Conservation (phyloP, 2,113 vertebrate genomes). For the Cephalopholis sonnerati region DNA sequence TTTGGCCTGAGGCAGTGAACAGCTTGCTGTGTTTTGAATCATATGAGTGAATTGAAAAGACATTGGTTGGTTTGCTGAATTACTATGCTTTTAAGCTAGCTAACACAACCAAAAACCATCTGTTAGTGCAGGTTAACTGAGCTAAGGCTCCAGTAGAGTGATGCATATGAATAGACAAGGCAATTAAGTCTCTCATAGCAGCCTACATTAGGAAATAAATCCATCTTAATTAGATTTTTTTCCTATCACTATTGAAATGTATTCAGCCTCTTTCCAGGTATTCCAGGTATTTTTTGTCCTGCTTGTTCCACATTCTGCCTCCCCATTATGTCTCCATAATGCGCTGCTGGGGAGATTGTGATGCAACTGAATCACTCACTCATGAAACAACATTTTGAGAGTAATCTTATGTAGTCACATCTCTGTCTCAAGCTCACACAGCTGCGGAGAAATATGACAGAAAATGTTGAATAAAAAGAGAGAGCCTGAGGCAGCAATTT, state of each 20-base stretch:
- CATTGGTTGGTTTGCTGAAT: conserved; percentile 35
- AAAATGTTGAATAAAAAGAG: conserved; percentile 23
- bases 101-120: conserved; percentile 13
- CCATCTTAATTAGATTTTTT: neutral
- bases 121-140: conserved; percentile 12
- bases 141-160: neutral
- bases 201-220: neutral
- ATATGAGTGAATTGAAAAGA: conserved; percentile 37
- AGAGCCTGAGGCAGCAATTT: conserved; percentile 45
- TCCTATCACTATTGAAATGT: neutral
- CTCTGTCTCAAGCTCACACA: conserved; percentile 19
- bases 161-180: neutral
- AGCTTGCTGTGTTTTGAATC: conserved; percentile 55
- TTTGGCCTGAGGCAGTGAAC: conserved; percentile 33
- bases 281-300: neutral
- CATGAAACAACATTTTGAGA: conserved; percentile 63
- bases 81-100: neutral
- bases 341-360: conserved; percentile 46
- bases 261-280: conserved; percentile 11
- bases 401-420: conserved; percentile 49
- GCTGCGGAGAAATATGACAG: conserved; percentile 30
- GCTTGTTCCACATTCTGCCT: conserved; percentile 12
- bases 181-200: neutral
- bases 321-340: conserved; percentile 44
- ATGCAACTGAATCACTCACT: conserved; percentile 57